Conservation (phyloP, 2,888 invertebrate genomes). For the Ornithoptera priamus region DNA sequence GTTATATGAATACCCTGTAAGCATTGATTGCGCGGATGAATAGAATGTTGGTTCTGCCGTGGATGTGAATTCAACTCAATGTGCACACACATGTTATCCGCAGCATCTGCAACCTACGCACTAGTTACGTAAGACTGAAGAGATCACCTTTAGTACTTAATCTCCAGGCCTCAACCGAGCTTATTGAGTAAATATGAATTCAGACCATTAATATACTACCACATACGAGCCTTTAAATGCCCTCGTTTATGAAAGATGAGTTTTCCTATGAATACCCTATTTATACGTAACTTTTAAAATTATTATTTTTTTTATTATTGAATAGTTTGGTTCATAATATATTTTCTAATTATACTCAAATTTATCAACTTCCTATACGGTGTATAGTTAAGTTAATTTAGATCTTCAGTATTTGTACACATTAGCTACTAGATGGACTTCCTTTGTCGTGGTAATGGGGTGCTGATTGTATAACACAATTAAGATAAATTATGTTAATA, state of each 20-base stretch:
- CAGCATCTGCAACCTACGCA: neutral
- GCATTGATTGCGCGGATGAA: neutral
- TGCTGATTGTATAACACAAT: slow-evolving; percentile 19
- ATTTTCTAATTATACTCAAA: too few species aligned
- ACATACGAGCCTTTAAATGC: neutral
- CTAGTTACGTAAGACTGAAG: neutral
- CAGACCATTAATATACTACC: neutral
- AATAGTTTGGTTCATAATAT: too few species aligned
- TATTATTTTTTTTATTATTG: too few species aligned
- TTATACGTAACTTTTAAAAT: neutral
- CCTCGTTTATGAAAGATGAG: neutral
- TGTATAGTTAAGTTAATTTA: too few species aligned
- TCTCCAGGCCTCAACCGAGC: neutral
- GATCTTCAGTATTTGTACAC: neutral
- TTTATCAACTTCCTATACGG: too few species aligned
- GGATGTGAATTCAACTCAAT: neutral
- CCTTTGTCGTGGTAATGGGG: slow-evolving; percentile 21
- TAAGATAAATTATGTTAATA: slow-evolving; percentile 17
- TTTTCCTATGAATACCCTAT: neutral
- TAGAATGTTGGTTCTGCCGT: neutral
- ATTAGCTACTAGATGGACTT: slow-evolving; percentile 14
- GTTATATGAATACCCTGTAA: neutral
- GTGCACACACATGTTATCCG: neutral
- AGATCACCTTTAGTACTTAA: neutral
- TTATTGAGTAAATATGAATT: neutral